Evolutionary conservation across 2,113 vertebrate species (phyloP), one percentile per base, ranked within the genome.

Genomic region (Elanoides forficatus): DNA sequence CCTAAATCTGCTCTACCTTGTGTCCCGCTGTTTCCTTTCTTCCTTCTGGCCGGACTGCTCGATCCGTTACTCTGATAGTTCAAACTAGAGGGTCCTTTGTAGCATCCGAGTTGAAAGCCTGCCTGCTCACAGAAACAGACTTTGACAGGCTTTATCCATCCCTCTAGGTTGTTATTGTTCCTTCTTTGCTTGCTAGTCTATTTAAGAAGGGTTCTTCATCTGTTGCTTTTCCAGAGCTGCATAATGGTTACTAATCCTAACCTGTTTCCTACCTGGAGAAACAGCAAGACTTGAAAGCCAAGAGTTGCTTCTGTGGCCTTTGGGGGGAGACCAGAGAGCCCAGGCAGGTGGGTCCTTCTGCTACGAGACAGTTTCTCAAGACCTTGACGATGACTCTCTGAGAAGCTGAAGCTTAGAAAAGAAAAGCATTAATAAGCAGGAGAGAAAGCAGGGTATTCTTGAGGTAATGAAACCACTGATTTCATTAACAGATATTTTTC

Each of bases 401-500:
- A 88, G 50, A 91, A 87, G 40, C 15, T 5, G 14, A 71, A 78
- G 36, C 47, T 87, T 53, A 58, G 27, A 84, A 71, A 82, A 75
- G 5, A 52, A 90, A 91, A 81, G 22, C 36, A 52, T 76, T 59
- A 70, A 87, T 72, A 74, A 94, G 53, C n/a, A 73, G n/a, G 25
- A 70, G 40, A 87, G 76, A 78, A 91, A 95, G 26, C 2, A 89
- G n/a, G 19, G 29, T 5, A 66, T 56, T 47, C 18, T 66, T 86
- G 38, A 55, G 42, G 25, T 36, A 81, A 22, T 32, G 6, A 80
- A 84, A 58, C 53, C 30, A 53, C 47, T 91, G 60, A 62, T 76
- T 88, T 96, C 59, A 81, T 86, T 93, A 89, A 34, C 40, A 80
- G 18, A 22, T 81, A 72, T 78, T 81, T 80, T 92, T 90, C 79